Base-by-base conservation (phyloP, 2,797 vertebrate species). In the Mionectes olivaceus region DNA sequence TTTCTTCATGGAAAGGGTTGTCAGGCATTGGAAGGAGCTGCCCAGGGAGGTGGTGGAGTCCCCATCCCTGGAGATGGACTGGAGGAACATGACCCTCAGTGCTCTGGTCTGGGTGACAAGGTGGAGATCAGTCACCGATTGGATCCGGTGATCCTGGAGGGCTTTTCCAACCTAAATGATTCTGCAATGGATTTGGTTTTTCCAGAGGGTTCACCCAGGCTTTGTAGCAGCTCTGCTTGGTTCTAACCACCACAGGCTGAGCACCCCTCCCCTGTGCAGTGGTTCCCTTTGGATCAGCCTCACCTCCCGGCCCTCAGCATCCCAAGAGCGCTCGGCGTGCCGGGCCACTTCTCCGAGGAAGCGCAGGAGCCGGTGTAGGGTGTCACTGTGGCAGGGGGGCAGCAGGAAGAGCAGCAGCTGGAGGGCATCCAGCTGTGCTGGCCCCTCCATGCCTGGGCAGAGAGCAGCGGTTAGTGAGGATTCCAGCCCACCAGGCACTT, bases 381-480 rank as follows among this genome's bases (percentile, higher is more conserved):
- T 99, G 97, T 99, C 99, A 2, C 99, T 98, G 98, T 99, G 99
- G 93, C 99, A 99, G 5, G 99, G 98, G 17, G 99, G 99, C 87
- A 99, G 98, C 96, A 99, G 97, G 93, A 99, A 99, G 79, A 99
- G 98, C 95, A 99, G 98, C 93, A 98, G 98, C 97, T 99, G 99
- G 80, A 99, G 97, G 87, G 98, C 97, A 44, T 96, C 97, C 32
- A 99, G 92, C 97, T 99, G 99, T 9, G 98, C 98, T 0, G 92
- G 73, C 11, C 98, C 98, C 64, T 98, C 97, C 95, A 99, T 93
- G 64, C 95, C 99, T 98, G 39, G 68, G 93, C 55, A 56, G 67
- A 90, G 37, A 87, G 67, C 56, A 82, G 55, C 4, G 15, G 28
- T 57, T 1, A 91, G 24, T 1, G 61, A 2, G 2, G 3, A 8